Base-by-base conservation (phyloP, 2,113 vertebrate species). In the Atractosteus spatula region DNA sequence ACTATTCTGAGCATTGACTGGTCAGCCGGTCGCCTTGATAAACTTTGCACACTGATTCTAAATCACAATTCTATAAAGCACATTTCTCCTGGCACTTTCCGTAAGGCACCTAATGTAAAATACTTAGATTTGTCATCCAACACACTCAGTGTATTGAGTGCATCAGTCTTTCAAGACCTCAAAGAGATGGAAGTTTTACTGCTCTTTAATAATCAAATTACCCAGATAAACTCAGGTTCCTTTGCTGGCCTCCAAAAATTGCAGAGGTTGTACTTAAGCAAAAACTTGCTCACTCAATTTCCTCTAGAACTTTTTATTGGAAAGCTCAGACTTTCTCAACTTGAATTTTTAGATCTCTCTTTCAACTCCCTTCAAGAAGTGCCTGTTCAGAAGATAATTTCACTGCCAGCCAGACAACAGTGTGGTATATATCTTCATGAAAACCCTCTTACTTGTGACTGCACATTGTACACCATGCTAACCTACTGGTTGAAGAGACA, bases 101-200 rank as follows among this genome's bases (percentile, higher is more conserved):
- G 84, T 57, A 69, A 74, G n/a, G 87, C 75, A 0, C 91, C 90
- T 0, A 86, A 87, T 71, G 84, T 96, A 51, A 89, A 83, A 57
- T 89, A 92, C 68, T 81, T 94, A 41, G 94, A 96, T 77, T 86
- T 96, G 66, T 96, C 94, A 0, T 94, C 91, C 76, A 96, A 95
- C 85, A 82, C 55, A 61, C 77, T 96, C 70, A 88, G 79, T 66
- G 83, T 71, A 0, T 79, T 96, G 70, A 80, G 88, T 57, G 80
- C 86, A 8, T 91, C 90, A 0, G 70, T 89, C 41, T 95, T 96
- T 74, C 79, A 79, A 6, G 91, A 92, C 57, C 81, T 96, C 3
- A 85, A 68, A 66, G 79, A 75, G 0, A 81, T 96, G 62, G 91
- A 92, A 72, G 85, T 93, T 78, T 85, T 96, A 3, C 82, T 96